A percentile compares a stretch with the other conserved stretches of the same genome.
Evolutionary conservation across 1,140 invertebrate genomes (phyloP).

Genomic region (Drosophila mauritiana): DNA sequence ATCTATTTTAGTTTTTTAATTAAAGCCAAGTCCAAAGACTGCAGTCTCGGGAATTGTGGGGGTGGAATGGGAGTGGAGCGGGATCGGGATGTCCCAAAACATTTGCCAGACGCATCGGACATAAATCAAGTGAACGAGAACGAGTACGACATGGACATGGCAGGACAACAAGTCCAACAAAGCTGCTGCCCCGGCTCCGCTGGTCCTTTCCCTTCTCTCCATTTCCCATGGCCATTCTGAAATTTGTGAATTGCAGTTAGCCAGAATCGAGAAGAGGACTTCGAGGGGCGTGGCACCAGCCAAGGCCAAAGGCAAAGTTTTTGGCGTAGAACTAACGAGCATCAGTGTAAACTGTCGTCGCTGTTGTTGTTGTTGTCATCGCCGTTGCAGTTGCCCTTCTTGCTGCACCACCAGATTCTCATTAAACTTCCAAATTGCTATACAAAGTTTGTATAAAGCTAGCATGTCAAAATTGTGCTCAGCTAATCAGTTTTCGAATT

Average conservation of each 20-base stretch:
- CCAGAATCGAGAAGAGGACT: constrained; percentile 7
- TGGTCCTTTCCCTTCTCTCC: constrained; percentile 9
- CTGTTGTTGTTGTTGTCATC: constrained; percentile 16
- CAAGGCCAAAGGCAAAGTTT: constrained; percentile 49
- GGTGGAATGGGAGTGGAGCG: constrained; percentile 1
- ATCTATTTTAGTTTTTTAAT: constrained; percentile 78
- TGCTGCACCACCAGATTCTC: constrained; percentile 43
- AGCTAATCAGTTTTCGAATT: constrained; percentile 44
- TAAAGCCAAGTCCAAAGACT: constrained; percentile 51
- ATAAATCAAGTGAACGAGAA: constrained; percentile 71
- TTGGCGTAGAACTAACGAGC: constrained; percentile 66
- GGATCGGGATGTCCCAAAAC: constrained; percentile 37
- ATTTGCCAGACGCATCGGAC: constrained; percentile 53
- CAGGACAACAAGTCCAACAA: constrained; percentile 58
- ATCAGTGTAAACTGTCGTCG: constrained; percentile 71
- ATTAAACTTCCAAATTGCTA: constrained; percentile 63
- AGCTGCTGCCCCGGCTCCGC: constrained; percentile 45
- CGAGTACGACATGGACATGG: constrained; percentile 55
- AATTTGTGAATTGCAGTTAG: constrained; percentile 60
- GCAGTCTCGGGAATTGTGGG: constrained; percentile 16
- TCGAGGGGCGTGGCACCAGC: neutral
- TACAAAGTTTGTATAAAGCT: constrained; percentile 44
- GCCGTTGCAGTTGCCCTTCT: constrained; percentile 2
- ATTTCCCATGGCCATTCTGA: constrained; percentile 37
- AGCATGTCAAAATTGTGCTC: constrained; percentile 43